These are phyloP conservation scores for Odontomyia ornata DNA, from an alignment of 2,888 invertebrate species.

Conservation along the genomic window DNA sequence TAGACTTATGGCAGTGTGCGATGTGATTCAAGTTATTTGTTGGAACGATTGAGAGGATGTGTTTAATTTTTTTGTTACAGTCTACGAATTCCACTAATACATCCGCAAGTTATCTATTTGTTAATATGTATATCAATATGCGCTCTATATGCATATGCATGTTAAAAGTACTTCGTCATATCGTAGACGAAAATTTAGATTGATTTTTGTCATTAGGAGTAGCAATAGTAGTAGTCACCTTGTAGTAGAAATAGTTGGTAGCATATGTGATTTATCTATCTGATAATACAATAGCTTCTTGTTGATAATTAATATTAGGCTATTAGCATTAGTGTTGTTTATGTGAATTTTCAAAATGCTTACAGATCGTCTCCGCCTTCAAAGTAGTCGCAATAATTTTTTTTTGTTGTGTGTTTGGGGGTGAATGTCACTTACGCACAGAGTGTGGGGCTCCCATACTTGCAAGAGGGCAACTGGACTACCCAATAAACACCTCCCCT, in stretches of 20 bases:
- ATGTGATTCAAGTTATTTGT: neutral
- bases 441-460: too few relatives aligned
- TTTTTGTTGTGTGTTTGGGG: too few relatives aligned
- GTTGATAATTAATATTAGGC: neutral
- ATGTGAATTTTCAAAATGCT: constrained; percentile 45
- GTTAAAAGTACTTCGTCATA: constrained; percentile 20
- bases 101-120: neutral
- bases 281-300: constrained; percentile 3
- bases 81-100: neutral
- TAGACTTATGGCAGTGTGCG: neutral
- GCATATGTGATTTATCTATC: neutral
- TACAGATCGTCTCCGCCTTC: too few relatives aligned
- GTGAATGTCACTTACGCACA: too few relatives aligned
- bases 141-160: constrained; percentile 1
- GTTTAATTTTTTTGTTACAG: neutral
- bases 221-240: neutral
- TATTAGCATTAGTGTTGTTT: neutral
- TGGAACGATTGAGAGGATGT: neutral
- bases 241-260: neutral
- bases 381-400: too few relatives aligned
- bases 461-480: too few relatives aligned
- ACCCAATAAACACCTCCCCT: too few relatives aligned
- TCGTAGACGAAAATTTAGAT: constrained; percentile 40
- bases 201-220: constrained; percentile 25
- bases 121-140: neutral